Base-by-base conservation (phyloP, 2,113 vertebrate species). In the Lagopus muta region DNA sequence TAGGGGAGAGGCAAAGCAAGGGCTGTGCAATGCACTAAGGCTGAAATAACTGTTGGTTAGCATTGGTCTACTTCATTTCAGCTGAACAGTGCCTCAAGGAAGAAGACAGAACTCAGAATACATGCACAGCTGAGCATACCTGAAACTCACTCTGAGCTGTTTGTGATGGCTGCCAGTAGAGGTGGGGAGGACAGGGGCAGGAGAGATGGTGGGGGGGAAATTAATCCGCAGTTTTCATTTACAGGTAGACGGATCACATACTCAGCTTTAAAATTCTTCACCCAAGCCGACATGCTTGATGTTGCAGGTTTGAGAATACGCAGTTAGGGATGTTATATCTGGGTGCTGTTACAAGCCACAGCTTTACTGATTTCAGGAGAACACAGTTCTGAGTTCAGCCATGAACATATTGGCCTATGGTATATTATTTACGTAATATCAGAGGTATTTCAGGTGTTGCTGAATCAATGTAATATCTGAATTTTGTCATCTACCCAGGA, bases 221-320 rank as follows among this genome's bases (percentile, higher is more conserved):
- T 3, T 6, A 34, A 27, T 7, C 1, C 0, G 2, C 48, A 19
- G 38, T 87, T 70, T 54, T 48, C 0, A 0, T 13, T 62, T 36
- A 22, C 17, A 71, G 25, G 27, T 6, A 21, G 43, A 9, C 58
- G n/a, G 32, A 62, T 66, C 4, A 7, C 2, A 67, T 81, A 18
- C 10, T 34, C 9, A 43, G 8, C 16, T 77, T 82, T 8, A 11
- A 24, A n/a, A 9, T 40, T 65, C 47, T 52, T 55, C 3, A 13
- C 28, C n/a, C 21, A 7, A 38, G n/a, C 8, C 72, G 65, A 8
- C 2, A 0, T 50, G 32, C 55, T 72, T 67, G n/a, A 7, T n/a
- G 11, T 10, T 32, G 40, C 32, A 8, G 0, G 0, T 5, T 10
- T 61, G 65, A 2, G 5, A 61, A 47, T 5, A 28, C 9, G 22